Percentiles rank a stretch among this genome's conserved stretches.
phyloP scores from a whole-genome alignment of 2,797 vertebrate genomes.

The Valencia hispanica region DNA sequence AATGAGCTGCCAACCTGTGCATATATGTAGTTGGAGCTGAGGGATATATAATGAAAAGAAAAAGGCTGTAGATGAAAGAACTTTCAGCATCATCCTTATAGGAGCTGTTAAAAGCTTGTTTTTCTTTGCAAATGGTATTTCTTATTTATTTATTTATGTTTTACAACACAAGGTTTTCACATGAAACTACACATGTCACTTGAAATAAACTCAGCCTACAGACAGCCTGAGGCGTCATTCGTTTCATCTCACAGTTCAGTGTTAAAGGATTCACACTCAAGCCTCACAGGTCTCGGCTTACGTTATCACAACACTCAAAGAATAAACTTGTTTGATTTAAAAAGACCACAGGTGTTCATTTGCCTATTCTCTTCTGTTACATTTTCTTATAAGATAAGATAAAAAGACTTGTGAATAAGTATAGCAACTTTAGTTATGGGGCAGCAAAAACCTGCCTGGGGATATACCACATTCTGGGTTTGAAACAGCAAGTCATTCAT shows the following conservation, averaged over 20 bases:
- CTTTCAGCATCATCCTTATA: slow-evolving; percentile 4
- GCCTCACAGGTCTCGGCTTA: not conserved
- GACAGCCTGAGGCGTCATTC: slow-evolving; percentile 13
- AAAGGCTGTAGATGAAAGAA: slow-evolving; percentile 3
- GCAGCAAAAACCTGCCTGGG: not conserved
- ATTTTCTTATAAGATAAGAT: slow-evolving; percentile 5
- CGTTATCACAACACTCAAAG: slow-evolving; percentile 1
- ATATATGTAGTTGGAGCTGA: slow-evolving; percentile 14
- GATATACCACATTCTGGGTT: not conserved
- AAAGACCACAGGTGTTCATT: not conserved
- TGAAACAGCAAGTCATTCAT: slow-evolving; percentile 3
- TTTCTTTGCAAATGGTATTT: slow-evolving; percentile 19
- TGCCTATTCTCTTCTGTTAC: not conserved
- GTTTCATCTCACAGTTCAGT: slow-evolving; percentile 10
- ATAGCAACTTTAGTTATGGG: not conserved
- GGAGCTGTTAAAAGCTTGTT: slow-evolving; percentile 10
- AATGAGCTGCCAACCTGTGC: slow-evolving; percentile 29
- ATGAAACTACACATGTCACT: not conserved
- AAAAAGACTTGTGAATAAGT: not conserved
- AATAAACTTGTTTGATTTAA: slow-evolving; percentile 8
- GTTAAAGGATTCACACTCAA: slow-evolving; percentile 19
- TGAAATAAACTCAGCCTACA: slow-evolving; percentile 11
- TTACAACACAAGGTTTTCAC: slow-evolving; percentile 13
- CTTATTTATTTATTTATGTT: not conserved
- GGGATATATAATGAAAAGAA: not conserved